These are phyloP conservation scores for Dyspetes luteomarginatus DNA, from an alignment of 2,888 invertebrate genomes.

Conservation along the genomic window DNA sequence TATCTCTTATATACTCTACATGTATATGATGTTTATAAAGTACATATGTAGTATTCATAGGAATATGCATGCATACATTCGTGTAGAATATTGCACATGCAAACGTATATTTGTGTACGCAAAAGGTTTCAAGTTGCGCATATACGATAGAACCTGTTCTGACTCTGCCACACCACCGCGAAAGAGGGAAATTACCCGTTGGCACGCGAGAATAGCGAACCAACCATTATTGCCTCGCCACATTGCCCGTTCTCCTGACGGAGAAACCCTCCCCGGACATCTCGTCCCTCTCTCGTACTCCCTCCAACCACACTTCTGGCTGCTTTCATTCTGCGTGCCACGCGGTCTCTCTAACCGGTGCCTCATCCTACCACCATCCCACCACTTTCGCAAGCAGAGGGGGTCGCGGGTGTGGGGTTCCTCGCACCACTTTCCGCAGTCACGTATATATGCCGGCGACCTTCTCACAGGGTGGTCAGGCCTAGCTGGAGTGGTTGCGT, in stretches of 20 bases:
- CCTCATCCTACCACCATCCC: slow-evolving; percentile 28
- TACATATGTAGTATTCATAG: slow-evolving; percentile 13
- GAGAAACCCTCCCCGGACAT: slow-evolving; percentile 55
- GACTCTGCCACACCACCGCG: slow-evolving; percentile 54
- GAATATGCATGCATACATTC: slow-evolving; percentile 3
- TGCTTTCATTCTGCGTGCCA: slow-evolving; percentile 46
- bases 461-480: slow-evolving; percentile 7
- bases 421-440: slow-evolving; percentile 51
- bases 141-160: slow-evolving; percentile 68
- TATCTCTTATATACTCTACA: no score
- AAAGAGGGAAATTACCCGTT: slow-evolving; percentile 75
- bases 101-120: slow-evolving; percentile 34
- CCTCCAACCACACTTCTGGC: slow-evolving; percentile 44
- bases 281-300: slow-evolving; percentile 59
- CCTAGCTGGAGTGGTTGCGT: slow-evolving; percentile 35
- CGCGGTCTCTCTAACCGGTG: slow-evolving; percentile 18
- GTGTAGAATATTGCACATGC: background rate
- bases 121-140: slow-evolving; percentile 68
- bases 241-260: slow-evolving; percentile 39
- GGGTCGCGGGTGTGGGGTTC: slow-evolving; percentile 1
- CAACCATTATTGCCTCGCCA: slow-evolving; percentile 74
- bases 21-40: background rate
- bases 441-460: slow-evolving; percentile 55
- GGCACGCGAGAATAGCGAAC: slow-evolving; percentile 80
- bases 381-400: background rate